Evolutionary conservation across 2,113 vertebrate species (phyloP), one percentile per base, ranked within the genome.

Genomic region (Syngnathus scovelli): DNA sequence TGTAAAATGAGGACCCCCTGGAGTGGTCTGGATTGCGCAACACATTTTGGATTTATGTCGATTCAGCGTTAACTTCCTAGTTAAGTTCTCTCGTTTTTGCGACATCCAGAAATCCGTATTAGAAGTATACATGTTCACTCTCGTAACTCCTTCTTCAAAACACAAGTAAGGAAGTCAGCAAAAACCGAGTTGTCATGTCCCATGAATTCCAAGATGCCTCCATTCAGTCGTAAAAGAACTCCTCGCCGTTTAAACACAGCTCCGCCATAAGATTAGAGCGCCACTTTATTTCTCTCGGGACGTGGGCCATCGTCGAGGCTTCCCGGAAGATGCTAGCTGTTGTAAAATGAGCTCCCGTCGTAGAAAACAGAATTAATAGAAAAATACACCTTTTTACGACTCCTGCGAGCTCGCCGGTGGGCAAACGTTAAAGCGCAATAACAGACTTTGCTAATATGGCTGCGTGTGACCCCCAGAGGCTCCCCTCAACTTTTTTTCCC

Each of bases 201-300:
- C 18, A 58, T 37, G 27, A 16, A 36, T 51, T 51, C 6, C 19
- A 60, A 60, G 18, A 38, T 19, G 2, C 13, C 16, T 43, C 21
- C 11, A 1, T 54, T 21, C n/a, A 33, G 23, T 56, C 6, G 23
- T 56, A 56, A 56, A 56, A 11, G 5, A 33, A 33, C 27, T 33
- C 27, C 27, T 33, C 27, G 41, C 39, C 36, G 19, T 59, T 59
- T 59, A 37, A 59, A 37, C 56, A 59, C 16, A 59, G 13, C 38
- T 61, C 10, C 13, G 19, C 38, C 39, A 44, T 44, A 44, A 62
- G 61, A 44, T 19, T 6, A 7, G 18, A 68, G 8, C 19, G 3
- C 27, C 37, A 27, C 12, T 27, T 62, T 62, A 62, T 62, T 62
- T 62, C 39, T 62, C 39, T 23, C 8, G 41, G 61, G 61, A 62